phyloP scores from a whole-genome alignment of 2,888 invertebrate genomes.

The Desoria tigrina region DNA sequence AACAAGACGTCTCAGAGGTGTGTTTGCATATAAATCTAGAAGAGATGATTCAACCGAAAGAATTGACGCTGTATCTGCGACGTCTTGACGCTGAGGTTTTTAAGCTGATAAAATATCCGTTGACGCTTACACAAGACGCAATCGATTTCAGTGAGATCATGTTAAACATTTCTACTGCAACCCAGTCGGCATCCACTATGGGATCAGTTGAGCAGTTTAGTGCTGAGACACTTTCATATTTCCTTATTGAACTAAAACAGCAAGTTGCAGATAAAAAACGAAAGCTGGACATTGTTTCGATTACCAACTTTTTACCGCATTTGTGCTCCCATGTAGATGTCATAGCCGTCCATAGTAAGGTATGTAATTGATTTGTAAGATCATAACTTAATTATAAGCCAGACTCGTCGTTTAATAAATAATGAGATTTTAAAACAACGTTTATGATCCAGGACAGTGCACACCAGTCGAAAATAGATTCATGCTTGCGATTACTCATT shows the following conservation, averaged over 20 bases:
- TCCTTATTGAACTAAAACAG: slow-evolving; percentile 32
- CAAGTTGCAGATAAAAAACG: slow-evolving; percentile 27
- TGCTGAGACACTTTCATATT: slow-evolving; percentile 30
- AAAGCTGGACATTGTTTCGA: slow-evolving; percentile 24
- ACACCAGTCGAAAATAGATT: slow-evolving; percentile 20
- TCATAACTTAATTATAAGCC: too few species aligned
- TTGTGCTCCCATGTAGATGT: slow-evolving; percentile 30
- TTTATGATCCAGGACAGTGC: slow-evolving; percentile 15
- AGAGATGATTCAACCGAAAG: slow-evolving; percentile 35
- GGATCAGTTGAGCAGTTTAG: slow-evolving; percentile 26
- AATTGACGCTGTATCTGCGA: slow-evolving; percentile 31
- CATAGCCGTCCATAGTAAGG: too few species aligned
- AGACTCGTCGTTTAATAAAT: too few species aligned
- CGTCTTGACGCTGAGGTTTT: slow-evolving; percentile 32
- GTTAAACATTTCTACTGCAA: slow-evolving; percentile 19
- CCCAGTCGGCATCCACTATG: slow-evolving; percentile 7
- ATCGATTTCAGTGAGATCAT: slow-evolving; percentile 26
- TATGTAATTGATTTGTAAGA: too few species aligned
- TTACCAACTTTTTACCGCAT: slow-evolving; percentile 23
- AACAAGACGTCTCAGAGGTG: neutral
- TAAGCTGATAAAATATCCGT: slow-evolving; percentile 27
- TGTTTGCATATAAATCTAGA: slow-evolving; percentile 8
- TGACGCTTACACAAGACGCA: slow-evolving; percentile 15
- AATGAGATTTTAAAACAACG: too few species aligned
- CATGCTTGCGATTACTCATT: slow-evolving; percentile 33